Evolutionary conservation across 2,888 invertebrate species (phyloP).

Genomic region (Ormyrus pomaceus): DNA sequence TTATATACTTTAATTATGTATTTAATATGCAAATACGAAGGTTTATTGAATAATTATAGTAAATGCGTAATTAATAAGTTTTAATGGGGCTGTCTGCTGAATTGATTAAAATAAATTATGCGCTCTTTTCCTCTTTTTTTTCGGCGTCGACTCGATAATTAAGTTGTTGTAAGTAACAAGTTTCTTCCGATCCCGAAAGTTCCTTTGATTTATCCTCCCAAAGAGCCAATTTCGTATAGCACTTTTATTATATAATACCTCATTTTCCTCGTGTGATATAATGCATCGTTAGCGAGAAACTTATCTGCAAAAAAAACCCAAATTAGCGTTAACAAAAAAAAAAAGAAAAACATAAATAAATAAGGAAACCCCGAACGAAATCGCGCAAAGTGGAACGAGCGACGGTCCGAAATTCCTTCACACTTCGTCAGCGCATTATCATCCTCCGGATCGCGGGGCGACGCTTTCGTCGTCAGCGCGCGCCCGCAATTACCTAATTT

Average conservation of each 20-base stretch:
- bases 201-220: too few relatives aligned
- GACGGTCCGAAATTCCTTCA: neutral
- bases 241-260: too few relatives aligned
- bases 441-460: neutral
- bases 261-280: too few relatives aligned
- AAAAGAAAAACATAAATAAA: too few relatives aligned
- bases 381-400: neutral
- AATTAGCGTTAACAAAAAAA: too few relatives aligned
- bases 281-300: too few relatives aligned
- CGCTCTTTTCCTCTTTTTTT: neutral
- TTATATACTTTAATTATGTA: too few relatives aligned
- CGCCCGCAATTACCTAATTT: constrained; percentile 16
- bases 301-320: too few relatives aligned
- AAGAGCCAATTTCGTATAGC: too few relatives aligned
- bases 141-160: neutral
- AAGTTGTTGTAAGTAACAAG: neutral
- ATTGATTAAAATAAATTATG: constrained; percentile 14
- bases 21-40: neutral
- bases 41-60: constrained; percentile 25
- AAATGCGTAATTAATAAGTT: constrained; percentile 27
- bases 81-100: neutral
- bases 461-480: neutral
- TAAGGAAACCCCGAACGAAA: too few relatives aligned
- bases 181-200: too few relatives aligned
- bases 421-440: neutral